phyloP scores from a whole-genome alignment of 2,888 invertebrate species.

The Silvanus unidentatus region DNA sequence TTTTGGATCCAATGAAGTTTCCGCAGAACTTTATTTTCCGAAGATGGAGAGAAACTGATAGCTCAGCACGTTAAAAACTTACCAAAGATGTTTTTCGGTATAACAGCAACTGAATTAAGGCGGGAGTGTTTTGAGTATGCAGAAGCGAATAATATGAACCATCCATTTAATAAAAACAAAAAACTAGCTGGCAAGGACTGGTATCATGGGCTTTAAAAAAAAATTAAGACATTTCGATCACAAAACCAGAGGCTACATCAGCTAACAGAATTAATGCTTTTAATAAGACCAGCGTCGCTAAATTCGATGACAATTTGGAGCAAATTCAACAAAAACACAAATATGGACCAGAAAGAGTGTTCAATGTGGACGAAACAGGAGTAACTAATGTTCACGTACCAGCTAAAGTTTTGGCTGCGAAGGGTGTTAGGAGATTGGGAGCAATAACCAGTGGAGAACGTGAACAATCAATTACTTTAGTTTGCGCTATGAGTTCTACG shows the following conservation, averaged over 20 bases:
- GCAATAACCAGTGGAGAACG: conserved; percentile 15
- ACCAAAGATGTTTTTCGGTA: conserved; percentile 9
- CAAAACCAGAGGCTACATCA: conserved; percentile 16
- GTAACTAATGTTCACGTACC: conserved; percentile 23
- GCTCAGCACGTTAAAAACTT: conserved; percentile 7
- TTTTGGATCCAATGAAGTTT: no score
- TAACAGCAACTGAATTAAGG: conserved; percentile 7
- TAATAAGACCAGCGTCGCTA: conserved; percentile 13
- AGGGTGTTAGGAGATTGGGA: conserved; percentile 8
- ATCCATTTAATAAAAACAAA: conserved; percentile 9
- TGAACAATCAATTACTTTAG: conserved; percentile 15
- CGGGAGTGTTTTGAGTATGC: conserved; percentile 9
- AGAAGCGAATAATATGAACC: conserved; percentile 9
- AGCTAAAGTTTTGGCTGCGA: conserved; percentile 6
- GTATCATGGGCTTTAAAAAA: conserved; percentile 10
- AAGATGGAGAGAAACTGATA: conserved; percentile 8
- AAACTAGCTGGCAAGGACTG: conserved; percentile 12
- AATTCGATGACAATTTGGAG: conserved; percentile 7
- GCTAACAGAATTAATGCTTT: conserved; percentile 17
- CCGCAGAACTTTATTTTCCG: background rate
- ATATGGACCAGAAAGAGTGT: conserved; percentile 18
- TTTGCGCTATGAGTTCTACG: conserved; percentile 15
- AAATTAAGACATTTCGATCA: conserved; percentile 13
- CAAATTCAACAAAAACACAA: conserved; percentile 17
- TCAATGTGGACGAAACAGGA: conserved; percentile 30